These are phyloP conservation scores for Babyrousa celebensis DNA, from an alignment of 2,797 vertebrate genomes.

Conservation along the genomic window DNA sequence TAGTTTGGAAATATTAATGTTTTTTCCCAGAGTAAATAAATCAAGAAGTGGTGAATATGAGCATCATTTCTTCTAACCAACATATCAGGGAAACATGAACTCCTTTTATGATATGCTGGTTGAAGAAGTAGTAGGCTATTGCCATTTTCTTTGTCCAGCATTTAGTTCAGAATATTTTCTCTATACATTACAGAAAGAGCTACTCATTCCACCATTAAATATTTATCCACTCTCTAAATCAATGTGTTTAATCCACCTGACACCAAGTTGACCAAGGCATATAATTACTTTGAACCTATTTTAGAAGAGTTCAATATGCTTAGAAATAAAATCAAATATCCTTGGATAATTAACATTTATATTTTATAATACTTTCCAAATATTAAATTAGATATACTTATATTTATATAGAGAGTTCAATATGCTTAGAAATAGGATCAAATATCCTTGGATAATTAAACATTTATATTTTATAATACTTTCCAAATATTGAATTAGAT, in stretches of 20 bases:
- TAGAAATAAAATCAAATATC: not conserved
- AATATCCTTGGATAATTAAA: not conserved
- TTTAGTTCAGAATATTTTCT: not conserved
- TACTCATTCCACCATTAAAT: not conserved
- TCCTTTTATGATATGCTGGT: not conserved
- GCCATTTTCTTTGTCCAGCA: not conserved
- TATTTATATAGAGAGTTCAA: too few species aligned
- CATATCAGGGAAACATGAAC: not conserved
- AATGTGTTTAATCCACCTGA: not conserved
- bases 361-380: not conserved
- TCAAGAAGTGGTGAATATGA: not conserved
- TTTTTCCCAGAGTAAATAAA: not conserved
- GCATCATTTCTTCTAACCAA: not conserved
- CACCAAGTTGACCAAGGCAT: not conserved
- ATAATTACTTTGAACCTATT: not conserved
- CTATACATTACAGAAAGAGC: not conserved
- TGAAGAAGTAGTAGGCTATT: not conserved
- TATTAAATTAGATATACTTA: too few species aligned
- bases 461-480: conserved; percentile 26
- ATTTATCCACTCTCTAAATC: not conserved
- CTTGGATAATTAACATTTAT: too few species aligned
- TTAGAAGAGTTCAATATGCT: not conserved
- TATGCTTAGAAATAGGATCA: not conserved
- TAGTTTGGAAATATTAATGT: not conserved
- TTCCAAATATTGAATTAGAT: conserved; percentile 37